Base-by-base conservation (phyloP, 2,888 invertebrate species). In the Epiblema foenella region DNA sequence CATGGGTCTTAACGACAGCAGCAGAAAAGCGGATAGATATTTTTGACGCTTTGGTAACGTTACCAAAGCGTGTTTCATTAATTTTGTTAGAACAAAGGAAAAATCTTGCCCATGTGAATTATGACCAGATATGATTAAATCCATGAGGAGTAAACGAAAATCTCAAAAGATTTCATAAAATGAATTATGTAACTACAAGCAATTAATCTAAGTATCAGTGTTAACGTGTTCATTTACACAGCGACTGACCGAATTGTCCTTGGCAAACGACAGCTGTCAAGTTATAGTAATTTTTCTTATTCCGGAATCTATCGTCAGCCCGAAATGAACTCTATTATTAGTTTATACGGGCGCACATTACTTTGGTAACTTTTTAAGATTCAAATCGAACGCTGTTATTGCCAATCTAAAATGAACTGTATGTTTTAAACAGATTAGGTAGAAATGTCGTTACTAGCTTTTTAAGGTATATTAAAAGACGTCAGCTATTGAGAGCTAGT, bases 201-300 rank as follows among this genome's bases (percentile, higher is more conserved):
- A 46, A 46, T 46, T 46, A 46, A 46, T 46, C 46, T n/a, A n/a
- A n/a, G 46, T 46, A 46, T 46, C 15, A n/a, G 46, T 46, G 46
- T 46, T 46, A n/a, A 46, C 46, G 8, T 46, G 12, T 46, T 37
- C 20, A 59, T 52, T 74, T 64, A 51, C 72, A 11, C 29, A 18
- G 8, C 18, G 69, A 76, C 67, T 76, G 76, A 73, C 75, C 76
- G 65, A 76, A 73, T 74, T 75, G 71, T 57, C 82, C 81, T 82
- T 83, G 81, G 54, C 17, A 54, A 54, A 59, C 39, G 72, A 73
- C 74, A 78, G 75, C 78, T 77, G 79, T 77, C 78, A 78, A 70
- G 52, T n/a, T n/a, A 9, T 39, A 24, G 51, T 29, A 1, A 66
- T 66, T 59, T 67, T 71, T 70, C 46, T 37, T 49, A 51, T 60